Base-by-base conservation (phyloP, 2,113 vertebrate genomes). In the Etia nguti region DNA sequence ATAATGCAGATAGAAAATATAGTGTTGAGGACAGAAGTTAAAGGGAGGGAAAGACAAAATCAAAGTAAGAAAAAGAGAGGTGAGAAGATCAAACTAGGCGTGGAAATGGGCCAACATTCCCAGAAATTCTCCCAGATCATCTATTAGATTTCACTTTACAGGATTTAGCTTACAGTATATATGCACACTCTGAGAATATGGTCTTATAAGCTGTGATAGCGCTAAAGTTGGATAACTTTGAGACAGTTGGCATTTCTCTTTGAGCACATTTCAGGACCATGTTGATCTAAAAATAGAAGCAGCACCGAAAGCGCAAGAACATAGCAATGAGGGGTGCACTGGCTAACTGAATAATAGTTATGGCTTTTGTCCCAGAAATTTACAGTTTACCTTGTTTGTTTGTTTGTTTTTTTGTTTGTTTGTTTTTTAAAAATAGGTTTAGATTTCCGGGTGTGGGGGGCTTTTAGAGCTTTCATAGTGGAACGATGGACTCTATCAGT, bases 1-100 rank as follows among this genome's bases (percentile, higher is more conserved):
- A 22, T 56, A 11, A 56, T 56, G 13, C 0, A 56, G 31, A 0
- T 5, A 20, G 18, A 36, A 20, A 36, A 38, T 7, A 0, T 65
- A 38, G 18, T 36, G 38, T 20, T 38, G 18, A 18, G 16, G 59
- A 34, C 9, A 18, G 16, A 60, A 6, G 29, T 20, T n/a, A 34
- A 65, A n/a, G 31, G 31, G n/a, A 36, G 31, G 1, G 10, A 36
- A 65, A n/a, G 31, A 2, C 1, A 7, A 2, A 18, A n/a, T 62
- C 18, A 62, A 62, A 36, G 48, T 9, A 18, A 10, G 16, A 12
- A 65, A n/a, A 10, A 38, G 60, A 7, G 22, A 65, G 15, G 60
- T 36, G 24, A 34, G 10, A 36, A 62, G 29, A 20, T 18, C 18
- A 18, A 31, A 18, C 26, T 10, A 60, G 59, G 29, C 2, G 0